Evolutionary conservation across 2,888 invertebrate genomes (phyloP), one percentile per base, ranked within the genome.

Genomic region (Pasiphila rectangulata): DNA sequence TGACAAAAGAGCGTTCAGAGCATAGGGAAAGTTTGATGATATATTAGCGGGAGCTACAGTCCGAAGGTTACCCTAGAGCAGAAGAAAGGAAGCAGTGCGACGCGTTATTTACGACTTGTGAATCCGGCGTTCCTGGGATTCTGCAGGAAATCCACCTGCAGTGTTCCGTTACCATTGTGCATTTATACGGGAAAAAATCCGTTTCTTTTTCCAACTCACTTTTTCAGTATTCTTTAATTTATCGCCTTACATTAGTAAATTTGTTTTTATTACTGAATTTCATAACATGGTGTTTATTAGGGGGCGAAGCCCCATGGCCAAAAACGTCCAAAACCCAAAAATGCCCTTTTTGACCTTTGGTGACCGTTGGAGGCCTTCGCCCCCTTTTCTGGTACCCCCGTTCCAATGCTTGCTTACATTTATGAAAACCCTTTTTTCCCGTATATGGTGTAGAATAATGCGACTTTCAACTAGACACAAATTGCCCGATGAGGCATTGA

Each of bases 31-130:
- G 53, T 65, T 64, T 54, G 48, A 63, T 66, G 58, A 67, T 69
- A 68, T 69, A 70, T 72, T 63, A 64, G 61, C 56, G 52, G 45
- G 63, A 56, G 54, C 57, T 61, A 67, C 61, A 79, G 73, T 75
- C 63, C 63, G 61, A 71, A 74, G 70, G 67, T 68, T 64, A 52
- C 63, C 62, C 67, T 63, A 63, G 65, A 69, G 71, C 64, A 70
- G 64, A 79, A 77, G 79, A 78, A 80, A 77, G 80, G 79, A 82
- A 80, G 74, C 72, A 74, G 75, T 72, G 75, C 71, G 72, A 69
- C 72, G 72, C 71, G 73, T 82, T 84, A 84, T 84, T 86, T 84
- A 85, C 81, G 83, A 81, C 71, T 72, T 61, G 72, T 67, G 71
- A 77, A 82, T 85, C 83, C 83, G 81, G 78, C 65, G 67, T 69